Conservation (phyloP, 2,113 vertebrate species). For the Macroglossus sobrinus region DNA sequence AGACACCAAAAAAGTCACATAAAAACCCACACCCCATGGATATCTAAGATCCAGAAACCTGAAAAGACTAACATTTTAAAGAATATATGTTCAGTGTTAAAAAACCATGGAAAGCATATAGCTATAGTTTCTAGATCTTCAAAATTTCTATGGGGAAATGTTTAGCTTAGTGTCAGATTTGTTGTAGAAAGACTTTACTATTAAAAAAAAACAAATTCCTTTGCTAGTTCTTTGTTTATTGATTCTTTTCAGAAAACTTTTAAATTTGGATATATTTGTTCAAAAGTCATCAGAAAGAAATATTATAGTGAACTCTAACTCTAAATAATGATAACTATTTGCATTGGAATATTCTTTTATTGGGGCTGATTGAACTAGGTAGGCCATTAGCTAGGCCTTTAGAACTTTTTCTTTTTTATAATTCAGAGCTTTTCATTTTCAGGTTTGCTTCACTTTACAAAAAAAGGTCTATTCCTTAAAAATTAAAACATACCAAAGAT, state of each 20-base stretch:
- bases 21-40: neutral
- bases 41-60: neutral
- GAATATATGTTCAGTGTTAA: neutral
- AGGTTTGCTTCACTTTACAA: neutral
- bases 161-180: neutral
- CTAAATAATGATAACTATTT: neutral
- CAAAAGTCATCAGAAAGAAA: neutral
- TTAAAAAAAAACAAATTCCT: neutral
- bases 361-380: neutral
- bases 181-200: neutral
- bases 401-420: neutral
- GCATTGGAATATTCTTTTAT: neutral
- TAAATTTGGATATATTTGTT: neutral
- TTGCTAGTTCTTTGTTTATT: neutral
- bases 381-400: neutral
- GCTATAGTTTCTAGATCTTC: neutral
- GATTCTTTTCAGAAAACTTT: neutral
- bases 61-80: neutral
- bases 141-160: neutral
- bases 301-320: neutral
- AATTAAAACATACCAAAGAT: neutral
- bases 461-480: neutral
- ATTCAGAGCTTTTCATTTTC: neutral
- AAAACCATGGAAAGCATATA: neutral
- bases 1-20: neutral